A percentile compares a stretch with the other conserved stretches of the same genome.
phyloP scores from a whole-genome alignment of 2,113 vertebrate species.

The Procavia capensis region DNA sequence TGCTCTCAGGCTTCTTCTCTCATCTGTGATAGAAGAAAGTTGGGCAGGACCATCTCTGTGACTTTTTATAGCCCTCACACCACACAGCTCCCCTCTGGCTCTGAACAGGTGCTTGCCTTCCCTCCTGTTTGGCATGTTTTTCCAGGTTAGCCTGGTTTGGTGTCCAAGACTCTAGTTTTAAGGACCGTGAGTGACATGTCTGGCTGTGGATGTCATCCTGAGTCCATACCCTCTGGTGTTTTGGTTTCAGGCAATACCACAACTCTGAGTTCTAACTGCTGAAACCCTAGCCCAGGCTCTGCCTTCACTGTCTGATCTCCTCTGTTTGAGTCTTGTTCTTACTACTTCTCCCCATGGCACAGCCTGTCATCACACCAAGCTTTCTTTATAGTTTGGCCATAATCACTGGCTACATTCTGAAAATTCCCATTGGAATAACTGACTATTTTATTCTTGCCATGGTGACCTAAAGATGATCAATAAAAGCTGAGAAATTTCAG shows the following conservation, averaged over 20 bases:
- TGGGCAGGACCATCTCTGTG: background rate
- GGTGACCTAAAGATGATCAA: background rate
- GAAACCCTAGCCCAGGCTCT: background rate
- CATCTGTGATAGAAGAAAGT: background rate
- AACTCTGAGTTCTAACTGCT: background rate
- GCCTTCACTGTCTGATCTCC: background rate
- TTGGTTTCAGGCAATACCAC: background rate
- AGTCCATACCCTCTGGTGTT: background rate
- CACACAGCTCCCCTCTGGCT: no score
- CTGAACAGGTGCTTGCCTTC: background rate
- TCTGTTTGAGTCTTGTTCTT: background rate
- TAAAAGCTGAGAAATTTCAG: background rate
- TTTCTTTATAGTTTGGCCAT: background rate
- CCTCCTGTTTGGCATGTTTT: background rate
- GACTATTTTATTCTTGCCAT: background rate
- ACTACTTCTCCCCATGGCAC: no score
- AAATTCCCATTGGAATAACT: background rate
- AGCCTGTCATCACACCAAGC: background rate
- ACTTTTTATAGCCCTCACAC: background rate
- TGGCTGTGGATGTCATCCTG: background rate
- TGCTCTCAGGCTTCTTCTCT: background rate
- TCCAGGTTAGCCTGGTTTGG: background rate
- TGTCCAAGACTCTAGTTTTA: background rate
- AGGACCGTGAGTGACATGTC: background rate
- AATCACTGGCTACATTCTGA: background rate